These are phyloP conservation scores for Corythoichthys haematopterus DNA, from an alignment of 2,113 vertebrate genomes.

Conservation along the genomic window DNA sequence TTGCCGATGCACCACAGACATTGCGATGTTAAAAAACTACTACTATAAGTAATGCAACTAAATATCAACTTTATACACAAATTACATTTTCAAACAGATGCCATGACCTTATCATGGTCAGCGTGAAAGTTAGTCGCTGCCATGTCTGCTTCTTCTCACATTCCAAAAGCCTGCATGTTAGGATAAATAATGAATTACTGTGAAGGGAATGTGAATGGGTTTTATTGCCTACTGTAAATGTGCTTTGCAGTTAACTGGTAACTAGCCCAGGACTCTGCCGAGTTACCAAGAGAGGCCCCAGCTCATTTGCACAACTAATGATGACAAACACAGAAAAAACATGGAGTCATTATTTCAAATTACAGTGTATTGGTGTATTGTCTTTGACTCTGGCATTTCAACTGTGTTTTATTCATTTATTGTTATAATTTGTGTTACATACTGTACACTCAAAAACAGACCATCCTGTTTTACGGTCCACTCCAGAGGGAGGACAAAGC, in stretches of 20 bases:
- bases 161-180: no score
- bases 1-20: no score
- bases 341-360: background rate
- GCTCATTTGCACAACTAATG: background rate
- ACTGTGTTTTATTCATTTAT: background rate
- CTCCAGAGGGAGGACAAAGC: conserved; percentile 39
- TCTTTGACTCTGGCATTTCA: background rate
- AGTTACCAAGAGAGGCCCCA: background rate
- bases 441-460: conserved; percentile 26
- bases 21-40: no score
- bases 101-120: no score
- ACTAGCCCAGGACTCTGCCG: background rate
- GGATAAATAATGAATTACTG: no score
- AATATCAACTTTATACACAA: no score
- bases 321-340: background rate
- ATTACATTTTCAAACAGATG: no score
- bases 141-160: no score
- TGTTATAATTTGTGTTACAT: conserved; percentile 19
- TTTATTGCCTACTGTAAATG: no score
- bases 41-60: no score
- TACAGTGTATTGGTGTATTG: background rate
- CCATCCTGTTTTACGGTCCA: conserved; percentile 31
- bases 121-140: no score
- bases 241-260: background rate
- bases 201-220: no score